phyloP scores from a whole-genome alignment of 1,140 invertebrate species.

The Lordiphosa mommai region DNA sequence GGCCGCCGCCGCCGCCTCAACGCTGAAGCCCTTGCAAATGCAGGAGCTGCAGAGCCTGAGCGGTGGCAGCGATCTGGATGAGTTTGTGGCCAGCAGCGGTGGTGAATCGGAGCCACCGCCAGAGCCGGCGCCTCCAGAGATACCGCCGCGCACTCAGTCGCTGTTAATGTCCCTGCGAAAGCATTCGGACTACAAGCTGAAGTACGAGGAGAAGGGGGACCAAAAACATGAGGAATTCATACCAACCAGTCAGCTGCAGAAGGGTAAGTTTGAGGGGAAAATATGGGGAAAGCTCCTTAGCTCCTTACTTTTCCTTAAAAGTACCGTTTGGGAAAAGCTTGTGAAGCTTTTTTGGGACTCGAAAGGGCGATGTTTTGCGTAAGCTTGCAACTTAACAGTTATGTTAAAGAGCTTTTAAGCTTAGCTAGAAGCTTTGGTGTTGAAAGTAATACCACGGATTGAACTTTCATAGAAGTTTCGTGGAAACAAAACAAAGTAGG shows the following conservation, averaged over 20 bases:
- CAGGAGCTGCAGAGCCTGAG: slow-evolving; percentile 13
- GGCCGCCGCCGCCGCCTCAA: slow-evolving; percentile 36
- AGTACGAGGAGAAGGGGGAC: slow-evolving; percentile 79
- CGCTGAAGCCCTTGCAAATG: slow-evolving; percentile 26
- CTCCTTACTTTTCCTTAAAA: too few relatives aligned
- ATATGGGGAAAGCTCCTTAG: too few relatives aligned
- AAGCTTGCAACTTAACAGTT: too few relatives aligned
- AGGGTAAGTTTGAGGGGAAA: slow-evolving; percentile 53
- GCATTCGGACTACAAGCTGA: slow-evolving; percentile 77
- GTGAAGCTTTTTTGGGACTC: too few relatives aligned
- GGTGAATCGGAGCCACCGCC: slow-evolving; percentile 83
- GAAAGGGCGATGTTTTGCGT: too few relatives aligned
- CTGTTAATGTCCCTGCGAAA: slow-evolving; percentile 81
- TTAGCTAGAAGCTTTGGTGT: too few relatives aligned
- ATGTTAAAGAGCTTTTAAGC: too few relatives aligned
- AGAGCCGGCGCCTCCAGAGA: slow-evolving; percentile 85
- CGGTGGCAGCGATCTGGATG: slow-evolving; percentile 10
- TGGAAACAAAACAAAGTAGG: too few relatives aligned
- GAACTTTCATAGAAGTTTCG: too few relatives aligned
- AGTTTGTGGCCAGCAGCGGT: slow-evolving; percentile 23
- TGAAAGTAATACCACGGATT: too few relatives aligned
- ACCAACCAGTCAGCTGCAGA: slow-evolving; percentile 74
- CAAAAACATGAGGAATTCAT: slow-evolving; percentile 80
- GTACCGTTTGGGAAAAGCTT: too few relatives aligned
- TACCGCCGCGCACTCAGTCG: slow-evolving; percentile 84